Percentiles rank a stretch among this genome's conserved stretches.
phyloP scores from a whole-genome alignment of 2,888 invertebrate species.

The Epinotia bilunana region DNA sequence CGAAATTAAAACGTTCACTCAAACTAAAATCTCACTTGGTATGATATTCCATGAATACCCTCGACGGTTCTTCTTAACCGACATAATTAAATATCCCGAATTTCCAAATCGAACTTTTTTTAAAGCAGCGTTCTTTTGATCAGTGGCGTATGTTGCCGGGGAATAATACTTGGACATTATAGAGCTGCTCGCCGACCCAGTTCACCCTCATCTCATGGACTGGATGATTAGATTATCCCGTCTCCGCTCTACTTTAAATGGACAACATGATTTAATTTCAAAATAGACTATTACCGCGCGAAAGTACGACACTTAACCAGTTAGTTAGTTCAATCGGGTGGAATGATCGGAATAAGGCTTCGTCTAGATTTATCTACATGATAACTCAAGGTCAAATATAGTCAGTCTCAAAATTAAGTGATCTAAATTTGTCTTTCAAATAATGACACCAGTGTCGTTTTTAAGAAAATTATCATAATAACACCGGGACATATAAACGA shows the following conservation, averaged over 20 bases:
- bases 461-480: too few species aligned
- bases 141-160: not conserved
- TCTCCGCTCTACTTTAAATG: conserved; percentile 21
- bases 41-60: not conserved
- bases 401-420: too few species aligned
- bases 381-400: too few species aligned
- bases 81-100: conserved; percentile 1
- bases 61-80: too few species aligned
- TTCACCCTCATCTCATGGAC: conserved; percentile 26
- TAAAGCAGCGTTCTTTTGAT: not conserved
- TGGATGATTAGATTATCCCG: conserved; percentile 29
- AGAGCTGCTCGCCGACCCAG: not conserved
- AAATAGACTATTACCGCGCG: conserved; percentile 9
- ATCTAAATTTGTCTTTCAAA: too few species aligned
- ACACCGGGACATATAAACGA: too few species aligned
- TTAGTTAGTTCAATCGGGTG: not conserved
- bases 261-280: conserved; percentile 23
- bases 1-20: too few species aligned
- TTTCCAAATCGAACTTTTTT: not conserved
- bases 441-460: too few species aligned
- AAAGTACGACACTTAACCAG: conserved; percentile 6
- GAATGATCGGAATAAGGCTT: not conserved
- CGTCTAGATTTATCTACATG: too few species aligned
- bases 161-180: not conserved
- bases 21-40: not conserved